These are phyloP conservation scores for Oplegnathus fasciatus DNA, from an alignment of 2,113 vertebrate genomes.

Conservation along the genomic window DNA sequence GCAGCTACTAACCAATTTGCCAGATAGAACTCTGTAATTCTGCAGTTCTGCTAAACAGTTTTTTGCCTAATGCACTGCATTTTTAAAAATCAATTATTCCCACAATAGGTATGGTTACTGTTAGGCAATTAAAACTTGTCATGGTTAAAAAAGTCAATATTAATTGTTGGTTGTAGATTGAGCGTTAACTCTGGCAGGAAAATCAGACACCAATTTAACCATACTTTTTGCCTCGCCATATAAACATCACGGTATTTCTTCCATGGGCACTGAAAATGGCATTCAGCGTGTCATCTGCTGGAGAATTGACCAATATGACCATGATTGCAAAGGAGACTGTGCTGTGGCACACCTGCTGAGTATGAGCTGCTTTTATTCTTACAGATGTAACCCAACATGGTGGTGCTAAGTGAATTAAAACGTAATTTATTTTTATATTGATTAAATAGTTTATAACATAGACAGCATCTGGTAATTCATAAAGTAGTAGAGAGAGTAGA, in stretches of 20 bases:
- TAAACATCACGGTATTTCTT: not conserved
- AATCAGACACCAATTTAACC: not conserved
- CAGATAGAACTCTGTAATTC: not conserved
- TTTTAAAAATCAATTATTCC: not conserved
- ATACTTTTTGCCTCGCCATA: not conserved
- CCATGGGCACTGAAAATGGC: not conserved
- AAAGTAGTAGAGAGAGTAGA: too few relatives aligned
- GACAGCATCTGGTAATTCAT: not conserved
- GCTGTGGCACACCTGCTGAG: not conserved
- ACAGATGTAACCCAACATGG: not conserved
- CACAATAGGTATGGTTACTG: not conserved
- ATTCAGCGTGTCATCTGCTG: not conserved
- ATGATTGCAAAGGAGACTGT: not conserved
- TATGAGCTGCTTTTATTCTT: not conserved
- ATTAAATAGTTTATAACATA: not conserved
- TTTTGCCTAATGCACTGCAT: not conserved
- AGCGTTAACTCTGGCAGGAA: not conserved
- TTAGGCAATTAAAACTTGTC: not conserved
- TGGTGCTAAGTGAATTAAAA: not conserved
- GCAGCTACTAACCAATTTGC: not conserved
- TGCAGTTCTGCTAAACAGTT: not conserved
- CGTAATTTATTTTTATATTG: not conserved
- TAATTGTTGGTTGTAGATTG: not conserved
- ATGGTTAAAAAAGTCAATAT: not conserved
- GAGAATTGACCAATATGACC: not conserved